phyloP scores from a whole-genome alignment of 2,888 invertebrate genomes.

The Beris morrisii region DNA sequence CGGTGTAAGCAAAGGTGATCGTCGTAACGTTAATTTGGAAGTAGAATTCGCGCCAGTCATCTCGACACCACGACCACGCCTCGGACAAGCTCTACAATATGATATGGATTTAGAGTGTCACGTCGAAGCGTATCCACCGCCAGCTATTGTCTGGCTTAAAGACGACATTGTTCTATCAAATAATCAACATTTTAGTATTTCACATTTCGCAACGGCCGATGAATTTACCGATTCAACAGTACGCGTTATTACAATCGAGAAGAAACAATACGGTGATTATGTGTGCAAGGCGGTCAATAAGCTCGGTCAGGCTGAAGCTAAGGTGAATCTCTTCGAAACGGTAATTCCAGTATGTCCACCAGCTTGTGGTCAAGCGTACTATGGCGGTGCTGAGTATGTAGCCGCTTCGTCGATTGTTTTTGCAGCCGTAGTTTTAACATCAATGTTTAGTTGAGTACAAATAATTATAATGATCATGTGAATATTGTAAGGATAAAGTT shows the following conservation, averaged over 20 bases:
- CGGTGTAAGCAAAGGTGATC: conserved; percentile 81
- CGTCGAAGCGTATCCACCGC: conserved; percentile 92
- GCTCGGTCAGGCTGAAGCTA: conserved; percentile 76
- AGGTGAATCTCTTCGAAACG: conserved; percentile 83
- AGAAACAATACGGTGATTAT: conserved; percentile 84
- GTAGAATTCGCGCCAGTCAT: conserved; percentile 89
- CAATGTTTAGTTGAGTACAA: conserved; percentile 48
- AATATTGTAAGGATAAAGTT: conserved; percentile 1
- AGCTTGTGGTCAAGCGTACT: conserved; percentile 66
- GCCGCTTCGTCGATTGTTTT: conserved; percentile 58
- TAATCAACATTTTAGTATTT: conserved; percentile 89
- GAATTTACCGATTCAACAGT: conserved; percentile 90
- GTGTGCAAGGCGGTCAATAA: conserved; percentile 88
- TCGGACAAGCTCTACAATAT: conserved; percentile 86
- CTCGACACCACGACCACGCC: conserved; percentile 76
- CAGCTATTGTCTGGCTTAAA: conserved; percentile 89
- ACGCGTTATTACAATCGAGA: conserved; percentile 87
- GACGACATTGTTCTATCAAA: conserved; percentile 79
- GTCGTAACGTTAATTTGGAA: conserved; percentile 85
- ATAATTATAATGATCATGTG: not conserved
- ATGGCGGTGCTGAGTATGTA: conserved; percentile 50
- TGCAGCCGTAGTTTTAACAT: conserved; percentile 57
- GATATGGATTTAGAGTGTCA: conserved; percentile 95
- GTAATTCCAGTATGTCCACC: conserved; percentile 92
- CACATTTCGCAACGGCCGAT: conserved; percentile 88